Conservation (phyloP, 2,888 invertebrate species). For the Chrysotoxum bicinctum region DNA sequence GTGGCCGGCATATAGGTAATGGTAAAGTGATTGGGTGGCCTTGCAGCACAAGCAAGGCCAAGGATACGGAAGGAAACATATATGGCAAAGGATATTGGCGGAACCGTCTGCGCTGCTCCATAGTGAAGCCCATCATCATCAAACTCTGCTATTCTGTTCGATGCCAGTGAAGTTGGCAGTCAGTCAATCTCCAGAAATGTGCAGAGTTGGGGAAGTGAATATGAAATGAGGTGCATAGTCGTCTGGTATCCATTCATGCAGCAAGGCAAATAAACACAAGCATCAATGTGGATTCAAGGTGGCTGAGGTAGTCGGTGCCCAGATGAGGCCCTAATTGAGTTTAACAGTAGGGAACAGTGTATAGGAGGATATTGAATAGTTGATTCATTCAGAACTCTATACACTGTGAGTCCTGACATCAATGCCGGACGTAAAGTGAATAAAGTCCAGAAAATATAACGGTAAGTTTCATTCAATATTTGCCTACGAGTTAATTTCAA, state of each 20-base stretch:
- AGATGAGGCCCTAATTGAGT: constrained; percentile 43
- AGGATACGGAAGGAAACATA: constrained; percentile 56
- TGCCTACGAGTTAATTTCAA: constrained; percentile 34
- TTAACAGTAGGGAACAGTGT: constrained; percentile 5
- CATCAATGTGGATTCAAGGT: constrained; percentile 12
- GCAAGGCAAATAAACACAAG: constrained; percentile 62
- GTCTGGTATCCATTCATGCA: constrained; percentile 63
- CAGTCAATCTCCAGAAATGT: constrained; percentile 38
- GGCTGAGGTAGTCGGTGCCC: background rate
- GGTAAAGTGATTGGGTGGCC: constrained; percentile 67
- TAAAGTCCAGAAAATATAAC: constrained; percentile 56
- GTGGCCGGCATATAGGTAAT: constrained; percentile 61
- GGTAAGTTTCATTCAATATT: constrained; percentile 58
- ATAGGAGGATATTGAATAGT: constrained; percentile 4
- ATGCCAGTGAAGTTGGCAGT: constrained; percentile 12
- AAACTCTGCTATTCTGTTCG: background rate
- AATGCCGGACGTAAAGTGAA: constrained; percentile 54
- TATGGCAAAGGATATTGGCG: constrained; percentile 47
- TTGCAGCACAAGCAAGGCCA: constrained; percentile 50
- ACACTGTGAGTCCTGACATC: background rate
- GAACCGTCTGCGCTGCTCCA: constrained; percentile 16
- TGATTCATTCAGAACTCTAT: constrained; percentile 34
- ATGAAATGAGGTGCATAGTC: constrained; percentile 52
- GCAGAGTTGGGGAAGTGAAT: constrained; percentile 30
- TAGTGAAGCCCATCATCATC: constrained; percentile 6